Percentiles rank a stretch among this genome's conserved stretches.
phyloP scores from a whole-genome alignment of 1,140 invertebrate genomes.

The Drosophila seguyi region DNA sequence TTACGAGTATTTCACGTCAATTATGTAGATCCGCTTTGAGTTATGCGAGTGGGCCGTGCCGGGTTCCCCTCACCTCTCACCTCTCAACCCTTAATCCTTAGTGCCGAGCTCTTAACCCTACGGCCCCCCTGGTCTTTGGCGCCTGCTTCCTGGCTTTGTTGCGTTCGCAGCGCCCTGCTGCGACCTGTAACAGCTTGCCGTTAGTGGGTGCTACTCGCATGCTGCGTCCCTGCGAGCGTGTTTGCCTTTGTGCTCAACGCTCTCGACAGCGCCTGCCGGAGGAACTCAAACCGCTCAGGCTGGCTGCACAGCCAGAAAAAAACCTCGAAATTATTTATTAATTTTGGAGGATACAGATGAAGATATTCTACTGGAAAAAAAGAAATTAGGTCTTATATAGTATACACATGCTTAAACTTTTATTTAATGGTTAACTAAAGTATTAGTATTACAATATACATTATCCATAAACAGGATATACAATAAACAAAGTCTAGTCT shows the following conservation, averaged over 20 bases:
- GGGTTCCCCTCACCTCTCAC: constrained; percentile 1
- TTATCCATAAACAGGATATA: background rate
- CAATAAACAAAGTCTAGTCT: background rate
- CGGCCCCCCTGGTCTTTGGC: constrained; percentile 10
- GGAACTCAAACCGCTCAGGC: constrained; percentile 16
- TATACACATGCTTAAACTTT: background rate
- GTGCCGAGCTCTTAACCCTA: constrained; percentile 6
- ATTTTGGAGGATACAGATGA: background rate
- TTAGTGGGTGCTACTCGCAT: constrained; percentile 26
- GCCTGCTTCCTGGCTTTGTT: constrained; percentile 29
- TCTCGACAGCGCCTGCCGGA: constrained; percentile 33
- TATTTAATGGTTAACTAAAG: background rate
- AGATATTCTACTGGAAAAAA: background rate
- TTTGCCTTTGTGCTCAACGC: constrained; percentile 48
- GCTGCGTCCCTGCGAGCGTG: constrained; percentile 15
- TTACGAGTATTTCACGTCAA: constrained; percentile 74
- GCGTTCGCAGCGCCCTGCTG: constrained; percentile 29
- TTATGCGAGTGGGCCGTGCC: constrained; percentile 66
- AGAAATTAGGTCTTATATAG: background rate
- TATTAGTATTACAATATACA: background rate
- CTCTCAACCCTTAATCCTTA: constrained; percentile 7
- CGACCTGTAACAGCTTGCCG: constrained; percentile 57
- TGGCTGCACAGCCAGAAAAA: constrained; percentile 20
- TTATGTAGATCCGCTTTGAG: constrained; percentile 81
- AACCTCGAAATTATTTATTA: background rate